Evolutionary conservation across 1,140 invertebrate species (phyloP), one percentile per base, ranked within the genome.

Genomic region (Macrobrachium rosenbergii): DNA sequence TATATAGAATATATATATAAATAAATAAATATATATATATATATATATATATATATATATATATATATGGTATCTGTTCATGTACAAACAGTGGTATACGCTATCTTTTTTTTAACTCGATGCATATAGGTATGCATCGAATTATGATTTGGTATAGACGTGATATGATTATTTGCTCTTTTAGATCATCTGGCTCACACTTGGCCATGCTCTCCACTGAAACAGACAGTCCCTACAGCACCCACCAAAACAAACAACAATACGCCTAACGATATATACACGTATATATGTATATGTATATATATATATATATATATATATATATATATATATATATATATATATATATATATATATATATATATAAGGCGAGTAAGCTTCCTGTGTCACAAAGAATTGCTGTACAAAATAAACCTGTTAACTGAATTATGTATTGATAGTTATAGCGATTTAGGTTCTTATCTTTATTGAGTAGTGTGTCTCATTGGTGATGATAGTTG

Each of bases 321-420:
- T 67, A 69, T 23, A 69, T 69, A 69, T 17, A 21, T 69, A 69
- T n/a, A 69, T 69, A 21, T 69, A 21, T 69, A 69, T 69, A 69
- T 37, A 69, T 69, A 21, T 21, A 69, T 69, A 69, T 69, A 69
- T 69, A 21, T n/a, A 21, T 69, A 69, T 69, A 69, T 69, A 69
- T 69, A 21, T 2, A 1, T 37, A 37, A 37, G 1, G 28, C 28
- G 28, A 37, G 28, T 37, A 37, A 37, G 3, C 28, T 37, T 3
- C 28, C 1, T 37, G 28, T 37, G 28, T 37, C 28, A 37, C 28
- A 37, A 37, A 37, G 28, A 37, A 37, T n/a, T n/a, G n/a, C n/a
- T n/a, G n/a, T n/a, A n/a, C n/a, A n/a, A n/a, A n/a, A n/a, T n/a
- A n/a, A n/a, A n/a, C n/a, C n/a, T n/a, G n/a, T n/a, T n/a, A n/a